These are phyloP conservation scores for Scaptomyza parva DNA, from an alignment of 2,888 invertebrate genomes.

Conservation along the genomic window DNA sequence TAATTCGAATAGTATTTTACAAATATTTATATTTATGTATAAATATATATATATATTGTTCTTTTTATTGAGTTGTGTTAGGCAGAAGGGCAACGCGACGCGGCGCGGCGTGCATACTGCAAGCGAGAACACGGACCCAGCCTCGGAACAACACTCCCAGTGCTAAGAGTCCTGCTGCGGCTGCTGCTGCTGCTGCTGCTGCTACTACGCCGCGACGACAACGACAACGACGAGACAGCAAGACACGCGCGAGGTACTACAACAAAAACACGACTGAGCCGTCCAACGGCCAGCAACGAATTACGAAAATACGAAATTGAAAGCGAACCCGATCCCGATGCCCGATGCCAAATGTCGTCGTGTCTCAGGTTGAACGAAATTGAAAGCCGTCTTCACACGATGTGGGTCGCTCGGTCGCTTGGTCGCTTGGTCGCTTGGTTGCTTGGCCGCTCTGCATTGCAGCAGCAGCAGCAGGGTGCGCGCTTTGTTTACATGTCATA, in stretches of 20 bases:
- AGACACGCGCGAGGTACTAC: slow-evolving; percentile 78
- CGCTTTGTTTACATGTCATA: slow-evolving; percentile 42
- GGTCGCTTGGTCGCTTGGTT: no score
- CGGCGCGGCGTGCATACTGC: slow-evolving; percentile 63
- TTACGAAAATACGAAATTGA: slow-evolving; percentile 71
- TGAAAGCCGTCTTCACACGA: slow-evolving; percentile 65
- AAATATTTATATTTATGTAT: slow-evolving; percentile 4
- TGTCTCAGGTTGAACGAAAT: slow-evolving; percentile 70
- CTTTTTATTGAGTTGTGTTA: slow-evolving; percentile 29
- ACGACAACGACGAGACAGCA: slow-evolving; percentile 58
- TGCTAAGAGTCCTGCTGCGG: slow-evolving; percentile 53
- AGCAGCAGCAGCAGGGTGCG: slow-evolving; percentile 43
- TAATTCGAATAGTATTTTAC: slow-evolving; percentile 7
- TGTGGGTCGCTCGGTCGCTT: slow-evolving; percentile 53
- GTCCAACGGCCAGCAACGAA: slow-evolving; percentile 74
- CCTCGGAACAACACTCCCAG: slow-evolving; percentile 45
- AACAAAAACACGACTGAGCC: slow-evolving; percentile 83
- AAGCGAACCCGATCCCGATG: slow-evolving; percentile 60
- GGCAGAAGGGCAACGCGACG: slow-evolving; percentile 39
- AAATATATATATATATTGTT: slow-evolving; percentile 13
- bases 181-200: slow-evolving; percentile 48
- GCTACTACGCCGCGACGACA: slow-evolving; percentile 37
- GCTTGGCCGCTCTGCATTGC: slow-evolving; percentile 60
- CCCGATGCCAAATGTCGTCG: slow-evolving; percentile 13
- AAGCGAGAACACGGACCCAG: slow-evolving; percentile 48